Evolutionary conservation across 2,888 invertebrate genomes (phyloP).

Genomic region (Diarsia rubi): DNA sequence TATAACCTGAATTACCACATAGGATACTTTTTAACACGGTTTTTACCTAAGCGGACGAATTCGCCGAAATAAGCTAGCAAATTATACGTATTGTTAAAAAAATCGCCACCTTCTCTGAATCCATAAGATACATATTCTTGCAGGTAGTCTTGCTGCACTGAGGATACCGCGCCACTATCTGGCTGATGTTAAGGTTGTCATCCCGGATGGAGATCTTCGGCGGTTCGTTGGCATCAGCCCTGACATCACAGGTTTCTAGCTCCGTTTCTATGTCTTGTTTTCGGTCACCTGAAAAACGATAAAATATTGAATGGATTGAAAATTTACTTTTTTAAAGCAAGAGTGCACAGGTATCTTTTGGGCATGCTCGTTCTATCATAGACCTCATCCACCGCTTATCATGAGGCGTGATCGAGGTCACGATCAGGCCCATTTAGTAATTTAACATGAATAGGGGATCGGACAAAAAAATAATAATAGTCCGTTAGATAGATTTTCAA

Average conservation of each 20-base stretch:
- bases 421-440: no score
- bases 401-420: no score
- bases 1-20: no score
- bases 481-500: no score
- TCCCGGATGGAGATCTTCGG: slow-evolving; percentile 92
- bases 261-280: slow-evolving; percentile 91
- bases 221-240: slow-evolving; percentile 89
- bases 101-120: slow-evolving; percentile 91
- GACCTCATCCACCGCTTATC: no score
- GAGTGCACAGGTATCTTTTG: no score
- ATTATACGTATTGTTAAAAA: no score
- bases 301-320: not conserved
- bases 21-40: no score
- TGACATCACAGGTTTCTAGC: slow-evolving; percentile 92
- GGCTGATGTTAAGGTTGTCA: slow-evolving; percentile 93
- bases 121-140: slow-evolving; percentile 94
- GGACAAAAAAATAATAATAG: no score
- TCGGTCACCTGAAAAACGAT: slow-evolving; percentile 80
- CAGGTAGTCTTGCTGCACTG: slow-evolving; percentile 92
- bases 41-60: no score
- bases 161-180: slow-evolving; percentile 92
- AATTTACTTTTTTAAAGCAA: not conserved
- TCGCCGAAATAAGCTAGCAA: not conserved
- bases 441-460: no score
- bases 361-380: no score